phyloP scores from a whole-genome alignment of 1,140 invertebrate species.

The Drosophila chauvacae region DNA sequence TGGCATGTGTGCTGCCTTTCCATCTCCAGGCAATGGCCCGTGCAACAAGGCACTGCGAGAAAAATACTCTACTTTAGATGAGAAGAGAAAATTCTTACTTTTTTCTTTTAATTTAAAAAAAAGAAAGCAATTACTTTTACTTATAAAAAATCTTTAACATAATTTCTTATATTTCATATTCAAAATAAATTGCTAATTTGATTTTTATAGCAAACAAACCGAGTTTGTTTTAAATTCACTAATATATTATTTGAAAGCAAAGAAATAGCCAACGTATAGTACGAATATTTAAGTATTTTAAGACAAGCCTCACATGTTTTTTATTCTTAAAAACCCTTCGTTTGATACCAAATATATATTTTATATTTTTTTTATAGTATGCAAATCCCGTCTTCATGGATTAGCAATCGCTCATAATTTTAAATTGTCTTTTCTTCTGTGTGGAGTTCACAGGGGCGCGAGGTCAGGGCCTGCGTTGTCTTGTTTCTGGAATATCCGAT shows the following conservation, averaged over 20 bases:
- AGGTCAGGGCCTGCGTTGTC: constrained; percentile 31
- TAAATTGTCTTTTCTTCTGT: constrained; percentile 7
- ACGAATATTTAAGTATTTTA: background rate
- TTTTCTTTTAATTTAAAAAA: too few relatives aligned
- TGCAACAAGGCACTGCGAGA: background rate
- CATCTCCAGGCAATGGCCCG: constrained; percentile 3
- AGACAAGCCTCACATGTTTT: background rate
- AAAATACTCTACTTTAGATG: background rate
- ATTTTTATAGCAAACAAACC: too few relatives aligned
- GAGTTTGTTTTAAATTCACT: background rate
- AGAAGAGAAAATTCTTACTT: background rate
- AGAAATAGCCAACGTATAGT: background rate
- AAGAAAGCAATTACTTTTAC: too few relatives aligned
- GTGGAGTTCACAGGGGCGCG: constrained; percentile 54
- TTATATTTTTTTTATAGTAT: too few relatives aligned
- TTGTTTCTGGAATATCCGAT: constrained; percentile 51
- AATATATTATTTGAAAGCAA: background rate
- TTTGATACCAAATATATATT: background rate
- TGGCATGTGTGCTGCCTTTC: constrained; percentile 41
- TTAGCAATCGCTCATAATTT: background rate
- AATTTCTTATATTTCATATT: too few relatives aligned
- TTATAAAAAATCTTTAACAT: too few relatives aligned
- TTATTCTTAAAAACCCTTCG: background rate
- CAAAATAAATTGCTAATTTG: too few relatives aligned
- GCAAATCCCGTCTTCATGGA: too few relatives aligned